Conservation (phyloP, 2,888 invertebrate genomes). For the Cinara cedri region DNA sequence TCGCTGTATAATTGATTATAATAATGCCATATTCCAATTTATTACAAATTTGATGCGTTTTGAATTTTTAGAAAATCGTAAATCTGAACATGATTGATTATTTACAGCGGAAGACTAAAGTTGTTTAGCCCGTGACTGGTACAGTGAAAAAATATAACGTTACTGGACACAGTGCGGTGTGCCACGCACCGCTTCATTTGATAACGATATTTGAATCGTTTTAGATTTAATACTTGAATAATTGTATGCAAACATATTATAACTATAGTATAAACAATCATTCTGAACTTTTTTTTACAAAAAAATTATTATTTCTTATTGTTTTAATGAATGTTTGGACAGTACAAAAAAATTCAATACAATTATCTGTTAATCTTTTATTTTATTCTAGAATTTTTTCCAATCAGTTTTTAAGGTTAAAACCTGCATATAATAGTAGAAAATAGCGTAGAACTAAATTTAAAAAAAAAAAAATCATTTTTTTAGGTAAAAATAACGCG, state of each 20-base stretch:
- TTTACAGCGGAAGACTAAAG: too few relatives aligned
- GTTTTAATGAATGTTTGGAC: neutral
- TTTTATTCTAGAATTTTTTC: neutral
- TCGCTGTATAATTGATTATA: too few relatives aligned
- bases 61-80: too few relatives aligned
- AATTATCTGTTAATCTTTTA: neutral
- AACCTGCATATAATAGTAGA: neutral
- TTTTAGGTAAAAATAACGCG: neutral
- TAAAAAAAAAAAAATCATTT: slow-evolving; percentile 2
- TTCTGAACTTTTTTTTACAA: neutral
- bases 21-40: too few relatives aligned
- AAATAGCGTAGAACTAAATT: neutral
- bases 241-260: slow-evolving; percentile 9
- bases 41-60: too few relatives aligned
- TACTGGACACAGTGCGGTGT: too few relatives aligned
- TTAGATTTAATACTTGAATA: neutral
- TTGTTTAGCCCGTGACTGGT: slow-evolving; percentile 18
- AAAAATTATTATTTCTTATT: neutral
- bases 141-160: neutral
- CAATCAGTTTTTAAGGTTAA: neutral
- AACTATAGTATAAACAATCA: slow-evolving; percentile 10
- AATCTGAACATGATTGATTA: too few relatives aligned
- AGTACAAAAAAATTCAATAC: neutral
- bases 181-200: neutral
- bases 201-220: neutral